Percentiles rank a stretch among this genome's conserved stretches.
phyloP scores from a whole-genome alignment of 2,113 vertebrate species.

The Promerops cafer region DNA sequence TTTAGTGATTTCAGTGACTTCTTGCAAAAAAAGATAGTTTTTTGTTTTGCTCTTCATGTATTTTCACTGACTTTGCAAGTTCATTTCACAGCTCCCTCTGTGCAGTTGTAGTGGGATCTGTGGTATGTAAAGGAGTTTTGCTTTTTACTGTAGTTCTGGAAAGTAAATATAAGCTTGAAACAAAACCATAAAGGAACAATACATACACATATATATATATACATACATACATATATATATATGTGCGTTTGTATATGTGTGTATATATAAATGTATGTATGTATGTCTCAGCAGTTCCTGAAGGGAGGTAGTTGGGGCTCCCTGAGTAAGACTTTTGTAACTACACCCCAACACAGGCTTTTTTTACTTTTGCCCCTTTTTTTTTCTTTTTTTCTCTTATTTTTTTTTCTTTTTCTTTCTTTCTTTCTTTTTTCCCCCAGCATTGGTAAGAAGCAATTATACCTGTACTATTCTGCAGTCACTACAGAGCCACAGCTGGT shows the following conservation, averaged over 20 bases:
- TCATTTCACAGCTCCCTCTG: background rate
- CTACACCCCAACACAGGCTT: accelerated
- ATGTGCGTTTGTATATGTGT: background rate
- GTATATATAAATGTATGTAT: too few relatives aligned
- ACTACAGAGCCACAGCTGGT: background rate
- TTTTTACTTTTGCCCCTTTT: too few relatives aligned
- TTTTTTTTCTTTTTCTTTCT: background rate
- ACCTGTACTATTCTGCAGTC: background rate
- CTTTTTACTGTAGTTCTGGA: background rate
- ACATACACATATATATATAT: too few relatives aligned
- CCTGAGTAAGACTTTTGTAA: background rate
- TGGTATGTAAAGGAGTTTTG: background rate
- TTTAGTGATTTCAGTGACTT: background rate
- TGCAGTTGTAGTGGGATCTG: background rate
- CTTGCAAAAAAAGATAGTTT: background rate
- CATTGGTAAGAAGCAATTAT: background rate
- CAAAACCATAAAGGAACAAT: background rate
- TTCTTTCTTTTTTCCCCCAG: too few relatives aligned
- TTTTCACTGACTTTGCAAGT: background rate
- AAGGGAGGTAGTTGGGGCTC: background rate
- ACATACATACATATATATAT: accelerated
- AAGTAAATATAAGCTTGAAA: background rate
- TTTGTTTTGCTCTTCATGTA: background rate
- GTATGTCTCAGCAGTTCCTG: background rate
- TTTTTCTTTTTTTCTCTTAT: too few relatives aligned